Evolutionary conservation across 2,888 invertebrate species (phyloP).

Genomic region (Spisula solida): DNA sequence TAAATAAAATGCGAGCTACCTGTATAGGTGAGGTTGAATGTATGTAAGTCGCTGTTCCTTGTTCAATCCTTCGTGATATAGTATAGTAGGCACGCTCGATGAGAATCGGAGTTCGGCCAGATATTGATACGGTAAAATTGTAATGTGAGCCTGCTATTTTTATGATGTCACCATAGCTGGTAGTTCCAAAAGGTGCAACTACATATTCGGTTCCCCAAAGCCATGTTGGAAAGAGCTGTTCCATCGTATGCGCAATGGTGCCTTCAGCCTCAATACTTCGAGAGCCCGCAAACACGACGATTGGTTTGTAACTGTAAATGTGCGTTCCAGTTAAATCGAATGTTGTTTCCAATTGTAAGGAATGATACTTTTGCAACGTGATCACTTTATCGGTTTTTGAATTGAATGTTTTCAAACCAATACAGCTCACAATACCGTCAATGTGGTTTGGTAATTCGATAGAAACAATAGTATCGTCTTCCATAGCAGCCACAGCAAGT

Average conservation of each 20-base stretch:
- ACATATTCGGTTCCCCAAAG: conserved; percentile 61
- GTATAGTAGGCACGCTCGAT: conserved; percentile 34
- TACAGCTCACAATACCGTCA: conserved; percentile 35
- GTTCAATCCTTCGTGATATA: conserved; percentile 50
- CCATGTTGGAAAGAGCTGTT: conserved; percentile 59
- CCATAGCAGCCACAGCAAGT: conserved; percentile 50
- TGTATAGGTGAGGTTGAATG: conserved; percentile 53
- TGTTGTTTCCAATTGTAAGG: conserved; percentile 54
- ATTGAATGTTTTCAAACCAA: conserved; percentile 31
- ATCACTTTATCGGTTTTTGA: conserved; percentile 24
- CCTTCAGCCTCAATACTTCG: conserved; percentile 48
- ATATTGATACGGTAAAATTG: conserved; percentile 40
- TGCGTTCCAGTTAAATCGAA: conserved; percentile 59
- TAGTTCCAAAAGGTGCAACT: conserved; percentile 30
- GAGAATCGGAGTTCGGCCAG: conserved; percentile 44
- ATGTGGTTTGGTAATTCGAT: conserved; percentile 41
- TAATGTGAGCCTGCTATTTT: conserved; percentile 43
- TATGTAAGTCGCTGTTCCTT: conserved; percentile 44
- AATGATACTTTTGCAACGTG: conserved; percentile 47
- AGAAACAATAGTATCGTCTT: conserved; percentile 39
- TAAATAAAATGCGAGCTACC: conserved; percentile 13
- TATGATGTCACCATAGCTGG: conserved; percentile 58
- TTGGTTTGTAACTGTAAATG: conserved; percentile 54
- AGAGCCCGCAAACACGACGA: conserved; percentile 61
- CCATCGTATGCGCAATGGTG: conserved; percentile 46